These are phyloP conservation scores for Nomada flava DNA, from an alignment of 2,888 invertebrate genomes.

Conservation along the genomic window DNA sequence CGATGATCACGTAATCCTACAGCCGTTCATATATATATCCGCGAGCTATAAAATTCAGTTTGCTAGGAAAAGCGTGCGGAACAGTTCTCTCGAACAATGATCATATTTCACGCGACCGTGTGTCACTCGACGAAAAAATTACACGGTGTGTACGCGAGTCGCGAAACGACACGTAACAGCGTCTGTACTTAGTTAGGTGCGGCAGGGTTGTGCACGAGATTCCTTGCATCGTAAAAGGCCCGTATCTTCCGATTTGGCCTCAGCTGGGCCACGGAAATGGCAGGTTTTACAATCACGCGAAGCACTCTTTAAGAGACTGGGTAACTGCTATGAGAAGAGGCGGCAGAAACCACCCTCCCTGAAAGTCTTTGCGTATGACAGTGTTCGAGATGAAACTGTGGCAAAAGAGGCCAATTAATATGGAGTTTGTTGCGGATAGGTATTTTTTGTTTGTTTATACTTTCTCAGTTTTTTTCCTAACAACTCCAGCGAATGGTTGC, in stretches of 20 bases:
- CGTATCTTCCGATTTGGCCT: conserved; percentile 67
- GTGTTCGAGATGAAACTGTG: background rate
- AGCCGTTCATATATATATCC: too few relatives aligned
- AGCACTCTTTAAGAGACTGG: conserved; percentile 33
- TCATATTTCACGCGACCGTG: conserved; percentile 39
- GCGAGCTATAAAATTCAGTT: conserved; percentile 11
- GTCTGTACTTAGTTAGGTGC: conserved; percentile 17
- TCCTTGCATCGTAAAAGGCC: conserved; percentile 66
- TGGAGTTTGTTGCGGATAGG: background rate
- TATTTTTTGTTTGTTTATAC: background rate
- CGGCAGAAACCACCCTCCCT: conserved; percentile 18
- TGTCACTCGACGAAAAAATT: conserved; percentile 46
- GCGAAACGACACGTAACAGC: conserved; percentile 47
- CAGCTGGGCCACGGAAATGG: conserved; percentile 45
- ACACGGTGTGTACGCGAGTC: conserved; percentile 19
- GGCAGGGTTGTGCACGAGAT: conserved; percentile 41
- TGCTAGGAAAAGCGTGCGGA: background rate
- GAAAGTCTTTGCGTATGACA: conserved; percentile 11
- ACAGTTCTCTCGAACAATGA: background rate
- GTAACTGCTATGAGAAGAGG: conserved; percentile 19
- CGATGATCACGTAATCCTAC: too few relatives aligned
- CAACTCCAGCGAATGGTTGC: background rate
- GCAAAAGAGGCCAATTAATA: background rate
- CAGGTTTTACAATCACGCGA: conserved; percentile 67
- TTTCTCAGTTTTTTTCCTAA: background rate